Evolutionary conservation across 1,140 invertebrate genomes (phyloP), one percentile per base, ranked within the genome.

Genomic region (Neodiprion fabricii): DNA sequence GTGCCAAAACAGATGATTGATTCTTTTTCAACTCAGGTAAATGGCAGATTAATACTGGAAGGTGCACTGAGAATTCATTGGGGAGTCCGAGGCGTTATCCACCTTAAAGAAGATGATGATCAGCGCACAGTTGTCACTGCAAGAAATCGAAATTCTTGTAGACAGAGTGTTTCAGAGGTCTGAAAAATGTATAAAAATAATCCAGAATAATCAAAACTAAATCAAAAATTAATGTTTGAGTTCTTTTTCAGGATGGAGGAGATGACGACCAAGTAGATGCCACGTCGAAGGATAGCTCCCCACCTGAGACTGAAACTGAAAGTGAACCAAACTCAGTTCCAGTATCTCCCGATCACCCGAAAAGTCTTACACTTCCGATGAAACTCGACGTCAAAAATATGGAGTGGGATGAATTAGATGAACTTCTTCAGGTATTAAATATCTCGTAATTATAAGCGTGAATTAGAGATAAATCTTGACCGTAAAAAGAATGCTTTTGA

Each of bases 61-160:
- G 95, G 95, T 17, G 93, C 93, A 4, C 85, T 96, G 75, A 88
- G 94, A 79, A 95, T 97, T 74, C 93, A 95, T 87, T 97, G 96
- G 96, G 95, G 95, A 67, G 92, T 96, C 1, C 91, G 93, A 50
- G 94, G 94, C 72, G 92, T 95, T 1, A 96, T 97, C 79, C 94
- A 96, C 85, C 87, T 97, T 8, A 95, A 96, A 86, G 95, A 96
- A 86, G 95, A 96, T 84, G 95, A 96, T 85, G 94, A 96, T 87
- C 93, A 96, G 78, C 87, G 94, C 67, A 94, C 92, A 3, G 92
- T 94, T 50, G 91, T 94, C 9, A 92, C 91, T 17, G 91, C 94
- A 14, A 87, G 93, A 66, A 92, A 94, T 80, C 87, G 92, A 76
- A 94, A 94, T 85, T 94, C 93, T 0, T 93, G 90, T 71, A 88